Evolutionary conservation across 2,797 vertebrate genomes (phyloP), one percentile per base, ranked within the genome.

Genomic region (Delichon dasypus): DNA sequence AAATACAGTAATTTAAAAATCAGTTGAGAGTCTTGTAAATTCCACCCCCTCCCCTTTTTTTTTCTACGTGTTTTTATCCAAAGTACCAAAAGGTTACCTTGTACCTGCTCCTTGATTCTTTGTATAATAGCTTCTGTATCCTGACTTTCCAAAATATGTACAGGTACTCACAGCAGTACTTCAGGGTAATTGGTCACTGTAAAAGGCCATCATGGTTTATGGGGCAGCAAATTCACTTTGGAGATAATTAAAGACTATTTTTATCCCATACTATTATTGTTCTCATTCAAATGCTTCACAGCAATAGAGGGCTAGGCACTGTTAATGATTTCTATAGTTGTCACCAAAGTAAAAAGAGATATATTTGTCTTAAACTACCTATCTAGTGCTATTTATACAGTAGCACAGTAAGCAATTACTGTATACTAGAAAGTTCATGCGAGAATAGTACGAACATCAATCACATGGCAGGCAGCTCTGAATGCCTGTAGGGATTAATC

Each of bases 211-310:
- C 38, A 57, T 0, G 1, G 80, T 87, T 95, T 95, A 95, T 93
- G 86, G 84, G 67, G 72, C 81, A 94, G 78, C 42, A 94, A 94
- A 79, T 95, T 92, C 8, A 78, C 85, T 95, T 93, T 67, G 65
- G 74, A 89, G 67, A 72, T 82, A 94, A 93, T 91, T 85, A 87
- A 92, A 95, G 77, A 50, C 74, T 93, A 82, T 93, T 95, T 90
- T 95, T 91, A 79, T 94, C 48, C 48, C 65, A 53, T 74, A 25
- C 11, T 14, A 50, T 90, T 73, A 89, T 85, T 89, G 91, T 82
- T 74, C 53, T 67, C 84, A 67, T 73, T 70, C 45, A 86, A 76
- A 87, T 57, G 29, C 23, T 94, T 84, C 53, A 47, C 40, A 78
- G 50, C n/a, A 76, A 64, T 57, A 81, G 30, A 61, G 51, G 12